Conservation (phyloP, 2,113 vertebrate species). For the Castor canadensis region DNA sequence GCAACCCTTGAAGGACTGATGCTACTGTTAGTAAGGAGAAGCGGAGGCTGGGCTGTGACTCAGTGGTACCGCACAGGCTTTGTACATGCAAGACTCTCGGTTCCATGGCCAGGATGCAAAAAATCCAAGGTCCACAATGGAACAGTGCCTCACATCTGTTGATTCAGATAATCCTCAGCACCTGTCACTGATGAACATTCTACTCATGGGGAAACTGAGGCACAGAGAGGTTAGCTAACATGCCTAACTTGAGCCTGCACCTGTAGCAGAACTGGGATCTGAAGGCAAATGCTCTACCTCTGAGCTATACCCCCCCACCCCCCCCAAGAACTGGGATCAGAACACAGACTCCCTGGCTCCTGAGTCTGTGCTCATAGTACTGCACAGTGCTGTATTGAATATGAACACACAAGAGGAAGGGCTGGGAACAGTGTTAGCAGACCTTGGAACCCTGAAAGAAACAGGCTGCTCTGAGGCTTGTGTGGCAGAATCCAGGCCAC, state of each 20-base stretch:
- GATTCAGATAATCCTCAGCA: too few species aligned
- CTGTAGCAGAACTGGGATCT: not conserved
- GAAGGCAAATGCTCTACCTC: too few species aligned
- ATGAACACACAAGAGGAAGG: not conserved
- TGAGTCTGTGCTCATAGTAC: not conserved
- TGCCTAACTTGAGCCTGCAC: not conserved
- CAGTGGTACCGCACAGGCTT: not conserved
- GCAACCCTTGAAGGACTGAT: not conserved
- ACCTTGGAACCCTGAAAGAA: rapidly evolving
- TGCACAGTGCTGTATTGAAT: rapidly evolving
- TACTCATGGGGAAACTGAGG: not conserved
- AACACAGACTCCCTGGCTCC: not conserved
- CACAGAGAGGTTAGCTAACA: not conserved
- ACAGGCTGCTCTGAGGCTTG: rapidly evolving
- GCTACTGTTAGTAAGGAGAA: not conserved
- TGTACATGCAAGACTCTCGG: not conserved
- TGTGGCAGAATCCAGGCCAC: not conserved
- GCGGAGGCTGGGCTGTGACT: not conserved
- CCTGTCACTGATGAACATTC: too few species aligned
- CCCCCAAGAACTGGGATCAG: not conserved
- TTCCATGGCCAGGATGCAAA: not conserved
- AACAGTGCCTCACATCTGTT: not conserved
- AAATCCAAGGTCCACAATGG: not conserved
- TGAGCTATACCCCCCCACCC: not conserved
- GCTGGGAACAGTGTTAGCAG: not conserved